Conservation (phyloP, 2,113 vertebrate species). For the Melanostigma gelatinosum region DNA sequence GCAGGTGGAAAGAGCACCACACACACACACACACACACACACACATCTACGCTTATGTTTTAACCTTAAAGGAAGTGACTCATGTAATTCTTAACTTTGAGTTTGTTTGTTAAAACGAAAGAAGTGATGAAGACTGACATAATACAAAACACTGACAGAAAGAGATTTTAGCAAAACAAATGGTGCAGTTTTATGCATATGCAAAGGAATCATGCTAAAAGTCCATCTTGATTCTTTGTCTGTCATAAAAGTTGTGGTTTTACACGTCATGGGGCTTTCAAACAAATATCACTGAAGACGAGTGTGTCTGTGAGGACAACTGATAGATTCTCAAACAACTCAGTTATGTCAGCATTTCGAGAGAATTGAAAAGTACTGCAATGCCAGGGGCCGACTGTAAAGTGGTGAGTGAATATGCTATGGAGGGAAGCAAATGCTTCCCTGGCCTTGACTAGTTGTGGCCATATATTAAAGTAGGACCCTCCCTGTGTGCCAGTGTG, state of each 20-base stretch:
- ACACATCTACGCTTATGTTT: background rate
- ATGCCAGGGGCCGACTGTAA: conserved; percentile 20
- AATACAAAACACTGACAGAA: background rate
- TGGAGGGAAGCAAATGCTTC: conserved; percentile 29
- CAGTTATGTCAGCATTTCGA: conserved; percentile 15
- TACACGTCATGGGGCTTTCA: background rate
- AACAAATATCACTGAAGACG: conserved; percentile 11
- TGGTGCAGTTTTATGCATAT: background rate
- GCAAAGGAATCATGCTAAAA: background rate
- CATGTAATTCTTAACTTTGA: background rate
- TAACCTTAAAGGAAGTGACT: background rate
- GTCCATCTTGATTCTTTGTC: background rate
- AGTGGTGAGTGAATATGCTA: conserved; percentile 32
- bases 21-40: background rate
- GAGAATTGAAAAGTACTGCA: conserved; percentile 25
- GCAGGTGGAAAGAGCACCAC: conserved; percentile 85
- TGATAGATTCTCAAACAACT: conserved; percentile 16
- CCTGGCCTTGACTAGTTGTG: conserved; percentile 45
- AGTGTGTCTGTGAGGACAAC: background rate
- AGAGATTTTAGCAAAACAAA: background rate
- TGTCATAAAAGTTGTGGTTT: background rate
- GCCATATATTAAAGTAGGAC: conserved; percentile 67
- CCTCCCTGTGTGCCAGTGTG: conserved; percentile 62
- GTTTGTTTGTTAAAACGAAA: background rate
- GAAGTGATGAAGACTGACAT: background rate